Evolutionary conservation across 2,113 vertebrate genomes (phyloP), one percentile per base, ranked within the genome.

Genomic region (Chaetura pelagica): DNA sequence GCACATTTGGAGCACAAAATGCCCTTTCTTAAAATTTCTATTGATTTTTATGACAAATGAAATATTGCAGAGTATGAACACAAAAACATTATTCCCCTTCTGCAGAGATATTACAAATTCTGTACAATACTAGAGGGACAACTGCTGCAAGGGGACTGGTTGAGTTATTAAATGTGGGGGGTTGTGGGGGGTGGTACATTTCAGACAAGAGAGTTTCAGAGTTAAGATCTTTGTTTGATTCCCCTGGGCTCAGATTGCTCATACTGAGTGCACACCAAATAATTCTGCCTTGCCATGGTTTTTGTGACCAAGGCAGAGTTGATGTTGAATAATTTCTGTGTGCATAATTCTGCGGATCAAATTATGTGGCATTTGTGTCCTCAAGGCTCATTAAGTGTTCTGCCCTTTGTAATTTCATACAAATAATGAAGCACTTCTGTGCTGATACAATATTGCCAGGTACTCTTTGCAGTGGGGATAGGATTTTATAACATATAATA

Each of bases 11-110:
- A 93, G 57, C 68, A 88, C 52, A 84, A 40, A 86, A 86, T 92
- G 86, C 76, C 76, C 73, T 94, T 96, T 96, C 64, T 84, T 83
- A 86, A 93, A 75, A 35, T 68, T 29, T 90, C 68, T 94, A 95
- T 95, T 93, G 82, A 94, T 94, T 92, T 93, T 78, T 52, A 58
- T 89, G 91, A 87, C 89, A 86, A 83, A 89, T 59, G 32, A 88
- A 81, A 84, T 80, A 84, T 63, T 6, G 4, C 51, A 34, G 76
- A 46, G 15, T 38, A 15, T 59, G 64, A 74, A 63, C 59, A 69
- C 79, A 83, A 91, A 93, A 19, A 4, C 35, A 22, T 80, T 90
- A 62, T 27, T 92, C 23, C 30, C 26, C 27, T 80, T 69, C 67
- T 84, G 42, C 57, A 80, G 29, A 69, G 46, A 29, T 7, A 51